Evolutionary conservation across 2,797 vertebrate genomes (phyloP).

Genomic region (Falco cherrug): DNA sequence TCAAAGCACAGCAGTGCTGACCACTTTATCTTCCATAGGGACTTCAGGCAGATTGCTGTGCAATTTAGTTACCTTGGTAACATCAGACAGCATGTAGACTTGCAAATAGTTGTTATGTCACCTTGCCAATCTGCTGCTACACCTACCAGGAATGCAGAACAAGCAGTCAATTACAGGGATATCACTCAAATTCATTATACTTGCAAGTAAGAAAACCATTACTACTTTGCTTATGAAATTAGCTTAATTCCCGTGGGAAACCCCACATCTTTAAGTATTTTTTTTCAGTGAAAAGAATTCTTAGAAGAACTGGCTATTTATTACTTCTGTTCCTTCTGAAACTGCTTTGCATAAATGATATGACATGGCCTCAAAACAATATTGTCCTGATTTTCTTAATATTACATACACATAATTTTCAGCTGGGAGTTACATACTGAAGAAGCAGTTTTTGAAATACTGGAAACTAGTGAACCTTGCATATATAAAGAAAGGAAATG

Average conservation of each 20-base stretch:
- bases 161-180: neutral
- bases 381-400: neutral
- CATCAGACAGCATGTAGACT: neutral
- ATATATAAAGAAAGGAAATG: neutral
- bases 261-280: neutral
- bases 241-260: neutral
- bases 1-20: neutral
- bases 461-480: neutral
- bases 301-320: neutral
- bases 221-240: neutral
- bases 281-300: neutral
- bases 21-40: constrained; percentile 46
- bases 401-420: neutral
- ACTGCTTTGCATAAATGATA: neutral
- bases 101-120: constrained; percentile 37
- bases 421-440: neutral
- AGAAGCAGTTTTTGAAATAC: neutral
- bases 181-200: neutral
- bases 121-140: constrained; percentile 20
- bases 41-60: neutral
- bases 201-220: neutral
- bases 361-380: neutral
- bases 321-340: neutral
- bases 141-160: neutral
- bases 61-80: constrained; percentile 59